Evolutionary conservation across 2,888 invertebrate species (phyloP).

Genomic region (Scaptomyza reducta): DNA sequence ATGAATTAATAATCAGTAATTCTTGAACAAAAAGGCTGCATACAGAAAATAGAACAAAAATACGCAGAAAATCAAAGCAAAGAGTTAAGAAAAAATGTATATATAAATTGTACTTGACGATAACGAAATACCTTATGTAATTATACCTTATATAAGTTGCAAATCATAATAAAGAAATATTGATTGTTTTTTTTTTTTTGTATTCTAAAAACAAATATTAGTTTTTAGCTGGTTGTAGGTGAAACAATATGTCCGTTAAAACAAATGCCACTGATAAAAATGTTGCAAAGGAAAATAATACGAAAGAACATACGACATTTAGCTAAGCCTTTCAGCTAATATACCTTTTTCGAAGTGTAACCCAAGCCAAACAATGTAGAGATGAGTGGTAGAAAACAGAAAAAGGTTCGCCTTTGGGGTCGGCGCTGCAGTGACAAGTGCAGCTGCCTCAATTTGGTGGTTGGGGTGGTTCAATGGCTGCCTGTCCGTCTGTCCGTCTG

Average conservation of each 20-base stretch:
- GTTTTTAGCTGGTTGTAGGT: no score
- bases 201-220: no score
- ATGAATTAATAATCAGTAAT: conserved; percentile 82
- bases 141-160: no score
- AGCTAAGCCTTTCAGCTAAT: not conserved
- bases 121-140: conserved; percentile 19
- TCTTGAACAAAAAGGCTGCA: conserved; percentile 68
- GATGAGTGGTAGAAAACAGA: conserved; percentile 8
- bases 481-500: conserved; percentile 2
- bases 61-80: conserved; percentile 29
- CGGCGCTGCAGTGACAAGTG: conserved; percentile 71
- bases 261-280: no score
- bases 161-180: no score
- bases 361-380: conserved; percentile 6
- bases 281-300: no score
- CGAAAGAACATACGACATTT: not conserved
- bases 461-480: conserved; percentile 18
- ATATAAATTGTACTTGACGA: not conserved
- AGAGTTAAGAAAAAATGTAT: not conserved
- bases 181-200: no score
- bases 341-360: not conserved
- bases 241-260: no score
- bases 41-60: conserved; percentile 28
- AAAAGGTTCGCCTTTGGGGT: conserved; percentile 46
- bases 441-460: conserved; percentile 41